Percentiles rank a stretch among this genome's conserved stretches.
phyloP scores from a whole-genome alignment of 2,888 invertebrate genomes.

The Trimorus sp. region DNA sequence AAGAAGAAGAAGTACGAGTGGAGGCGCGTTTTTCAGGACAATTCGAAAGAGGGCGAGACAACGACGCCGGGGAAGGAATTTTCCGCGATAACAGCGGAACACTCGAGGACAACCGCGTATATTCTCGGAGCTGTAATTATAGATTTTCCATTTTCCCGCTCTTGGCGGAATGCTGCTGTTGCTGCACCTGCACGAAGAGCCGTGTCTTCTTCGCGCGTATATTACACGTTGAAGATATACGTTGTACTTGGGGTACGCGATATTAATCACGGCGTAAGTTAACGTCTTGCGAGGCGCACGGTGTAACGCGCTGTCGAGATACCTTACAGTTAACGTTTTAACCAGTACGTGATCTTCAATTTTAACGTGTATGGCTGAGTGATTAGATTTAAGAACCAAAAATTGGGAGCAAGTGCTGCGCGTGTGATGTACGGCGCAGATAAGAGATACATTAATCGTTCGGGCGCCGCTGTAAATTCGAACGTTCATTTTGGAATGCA shows the following conservation, averaged over 20 bases:
- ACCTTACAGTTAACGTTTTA: constrained; percentile 44
- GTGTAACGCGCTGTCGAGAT: constrained; percentile 45
- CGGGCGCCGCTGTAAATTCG: no score
- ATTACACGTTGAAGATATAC: constrained; percentile 64
- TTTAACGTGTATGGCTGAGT: no score
- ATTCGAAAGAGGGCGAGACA: constrained; percentile 42
- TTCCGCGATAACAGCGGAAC: constrained; percentile 61
- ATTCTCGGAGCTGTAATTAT: constrained; percentile 67
- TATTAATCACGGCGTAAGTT: constrained; percentile 67
- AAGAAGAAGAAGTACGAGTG: constrained; percentile 32
- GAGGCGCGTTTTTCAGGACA: constrained; percentile 37
- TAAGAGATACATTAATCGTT: constrained; percentile 11
- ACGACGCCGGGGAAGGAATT: constrained; percentile 43
- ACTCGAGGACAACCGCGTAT: constrained; percentile 65
- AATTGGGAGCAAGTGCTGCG: background rate
- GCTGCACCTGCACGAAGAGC: no score
- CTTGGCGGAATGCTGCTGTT: no score
- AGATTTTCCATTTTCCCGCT: constrained; percentile 72
- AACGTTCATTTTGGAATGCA: no score
- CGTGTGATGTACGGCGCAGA: constrained; percentile 4
- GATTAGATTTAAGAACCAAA: no score
- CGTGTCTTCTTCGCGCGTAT: constrained; percentile 36
- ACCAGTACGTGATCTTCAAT: constrained; percentile 23
- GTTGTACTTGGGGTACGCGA: constrained; percentile 64
- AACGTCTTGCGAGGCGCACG: constrained; percentile 38